Evolutionary conservation across 2,888 invertebrate genomes (phyloP), one percentile per base, ranked within the genome.

Genomic region (Luperina nickerlii): DNA sequence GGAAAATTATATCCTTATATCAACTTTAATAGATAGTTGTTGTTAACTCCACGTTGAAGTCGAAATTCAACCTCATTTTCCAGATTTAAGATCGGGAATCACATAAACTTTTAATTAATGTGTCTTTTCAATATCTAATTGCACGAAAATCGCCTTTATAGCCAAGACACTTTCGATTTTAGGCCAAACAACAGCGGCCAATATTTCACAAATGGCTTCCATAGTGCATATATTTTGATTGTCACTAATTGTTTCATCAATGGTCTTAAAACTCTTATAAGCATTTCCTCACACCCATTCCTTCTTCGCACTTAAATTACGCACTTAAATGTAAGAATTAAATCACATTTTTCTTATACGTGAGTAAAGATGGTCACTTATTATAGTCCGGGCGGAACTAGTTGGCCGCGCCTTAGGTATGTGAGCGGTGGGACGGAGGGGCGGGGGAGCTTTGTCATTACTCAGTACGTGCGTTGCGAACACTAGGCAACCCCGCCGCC

Each of bases 281-380:
- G 42, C 15, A 67, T 62, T 74, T 75, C 63, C 63, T 70, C 42
- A 73, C 69, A 32, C 62, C 70, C 48, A 68, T 74, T 72, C 70
- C 67, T 66, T 73, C 66, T 69, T 74, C 63, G 73, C 78, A 83
- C 77, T 66, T 74, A 42, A 18, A 60, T 82, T n/a, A n/a, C n/a
- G 38, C 62, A 32, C 66, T 70, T 60, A 27, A 38, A 18, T 70
- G 38, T 67, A 57, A n/a, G 65, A 77, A 48, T 5, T 45, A 7
- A 57, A 3, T n/a, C 18, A 18, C 24, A 15, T 32, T 77, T n/a
- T 62, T 48, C 70, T 57, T 45, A 24, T 42, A 3, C 8, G 1
- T 8, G 1, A 24, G 24, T 57, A 57, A 24, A 38, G 6, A 13
- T 65, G 11, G 9, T 38, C 51, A 32, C 24, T n/a, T n/a, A n/a